Evolutionary conservation across 1,140 invertebrate genomes (phyloP).

Genomic region (Nasonia giraulti): DNA sequence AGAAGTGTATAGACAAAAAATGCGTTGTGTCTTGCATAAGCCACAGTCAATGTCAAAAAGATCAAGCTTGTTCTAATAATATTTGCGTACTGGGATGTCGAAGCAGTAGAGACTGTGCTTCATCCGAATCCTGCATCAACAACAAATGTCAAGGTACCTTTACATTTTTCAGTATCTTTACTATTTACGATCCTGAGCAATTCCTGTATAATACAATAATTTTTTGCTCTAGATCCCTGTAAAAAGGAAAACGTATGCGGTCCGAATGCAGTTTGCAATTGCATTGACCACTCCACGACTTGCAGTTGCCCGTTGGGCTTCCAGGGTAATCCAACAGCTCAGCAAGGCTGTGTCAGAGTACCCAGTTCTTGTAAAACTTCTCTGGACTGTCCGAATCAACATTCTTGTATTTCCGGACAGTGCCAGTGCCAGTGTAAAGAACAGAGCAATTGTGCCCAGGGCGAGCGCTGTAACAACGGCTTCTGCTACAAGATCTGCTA

Average conservation of each 20-base stretch:
- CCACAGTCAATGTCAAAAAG: conserved; percentile 85
- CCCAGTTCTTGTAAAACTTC: conserved; percentile 79
- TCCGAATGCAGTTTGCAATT: conserved; percentile 87
- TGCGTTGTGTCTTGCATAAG: conserved; percentile 85
- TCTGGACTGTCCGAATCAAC: conserved; percentile 82
- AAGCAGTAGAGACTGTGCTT: conserved; percentile 85
- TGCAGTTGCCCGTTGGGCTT: conserved; percentile 90
- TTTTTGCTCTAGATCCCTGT: conserved; percentile 81
- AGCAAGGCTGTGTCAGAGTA: conserved; percentile 89
- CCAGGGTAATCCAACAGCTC: conserved; percentile 89
- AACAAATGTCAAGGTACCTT: conserved; percentile 82
- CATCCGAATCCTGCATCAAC: conserved; percentile 85
- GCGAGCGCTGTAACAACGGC: conserved; percentile 87
- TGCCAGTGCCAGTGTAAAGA: conserved; percentile 86
- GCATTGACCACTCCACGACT: conserved; percentile 80
- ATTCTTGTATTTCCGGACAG: conserved; percentile 83
- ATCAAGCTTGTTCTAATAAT: conserved; percentile 87
- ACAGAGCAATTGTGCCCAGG: conserved; percentile 83
- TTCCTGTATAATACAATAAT: not conserved
- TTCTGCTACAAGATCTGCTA: conserved; percentile 91
- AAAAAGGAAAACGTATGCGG: conserved; percentile 85
- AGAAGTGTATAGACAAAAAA: conserved; percentile 85
- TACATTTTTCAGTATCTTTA: not conserved
- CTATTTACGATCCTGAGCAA: not conserved
- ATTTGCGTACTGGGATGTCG: conserved; percentile 88